These are phyloP conservation scores for Gallinago stenura DNA, from an alignment of 2,797 vertebrate genomes.

Conservation along the genomic window DNA sequence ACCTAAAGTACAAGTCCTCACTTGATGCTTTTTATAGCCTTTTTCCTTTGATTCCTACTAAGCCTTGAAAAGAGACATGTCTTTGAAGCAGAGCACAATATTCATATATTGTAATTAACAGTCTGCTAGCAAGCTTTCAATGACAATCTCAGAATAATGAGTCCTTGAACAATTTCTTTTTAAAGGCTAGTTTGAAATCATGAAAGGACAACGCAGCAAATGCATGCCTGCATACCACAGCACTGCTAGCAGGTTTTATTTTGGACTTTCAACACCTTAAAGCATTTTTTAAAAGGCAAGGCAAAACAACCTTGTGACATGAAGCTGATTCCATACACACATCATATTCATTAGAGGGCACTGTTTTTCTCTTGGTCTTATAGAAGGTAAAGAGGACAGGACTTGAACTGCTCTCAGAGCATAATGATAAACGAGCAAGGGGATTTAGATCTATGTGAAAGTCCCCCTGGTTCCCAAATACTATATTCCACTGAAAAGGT, in stretches of 20 bases:
- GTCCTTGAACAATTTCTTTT: neutral
- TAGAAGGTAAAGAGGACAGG: neutral
- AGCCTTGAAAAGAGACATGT: neutral
- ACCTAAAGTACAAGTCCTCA: neutral
- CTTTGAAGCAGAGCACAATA: neutral
- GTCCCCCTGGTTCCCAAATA: neutral
- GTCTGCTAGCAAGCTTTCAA: neutral
- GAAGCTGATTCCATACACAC: neutral
- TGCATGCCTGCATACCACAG: neutral
- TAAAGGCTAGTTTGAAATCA: neutral
- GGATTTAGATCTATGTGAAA: neutral
- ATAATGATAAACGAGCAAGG: neutral
- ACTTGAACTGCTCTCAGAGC: neutral
- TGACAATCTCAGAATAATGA: neutral
- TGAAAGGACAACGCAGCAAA: neutral
- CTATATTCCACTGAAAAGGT: neutral
- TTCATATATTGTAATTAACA: neutral
- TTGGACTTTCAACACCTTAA: constrained; percentile 6
- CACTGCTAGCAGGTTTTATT: neutral
- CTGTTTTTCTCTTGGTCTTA: constrained; percentile 58
- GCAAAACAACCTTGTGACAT: neutral
- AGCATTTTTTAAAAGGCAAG: constrained; percentile 29
- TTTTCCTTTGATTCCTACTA: neutral
- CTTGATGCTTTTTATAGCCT: neutral
- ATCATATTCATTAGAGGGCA: constrained; percentile 70